Conservation (phyloP, 2,113 vertebrate species). For the Ahaetulla prasina region DNA sequence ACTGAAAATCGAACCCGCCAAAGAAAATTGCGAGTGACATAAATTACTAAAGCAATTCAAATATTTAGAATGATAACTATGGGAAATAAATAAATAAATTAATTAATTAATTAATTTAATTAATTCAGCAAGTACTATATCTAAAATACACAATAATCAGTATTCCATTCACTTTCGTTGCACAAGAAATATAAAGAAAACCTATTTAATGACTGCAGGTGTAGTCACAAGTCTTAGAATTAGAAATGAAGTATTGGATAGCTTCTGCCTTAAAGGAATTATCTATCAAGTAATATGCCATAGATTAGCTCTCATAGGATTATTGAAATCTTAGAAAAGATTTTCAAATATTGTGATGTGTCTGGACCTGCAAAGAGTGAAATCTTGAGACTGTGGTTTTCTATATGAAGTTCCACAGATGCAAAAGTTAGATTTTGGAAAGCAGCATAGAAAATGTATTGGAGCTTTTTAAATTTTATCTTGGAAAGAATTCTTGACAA, state of each 20-base stretch:
- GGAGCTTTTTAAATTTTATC: background rate
- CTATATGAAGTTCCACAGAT: background rate
- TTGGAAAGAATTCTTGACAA: background rate
- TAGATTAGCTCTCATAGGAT: background rate
- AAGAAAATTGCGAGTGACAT: background rate
- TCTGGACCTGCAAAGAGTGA: background rate
- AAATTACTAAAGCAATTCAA: background rate
- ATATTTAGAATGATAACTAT: background rate
- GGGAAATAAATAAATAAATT: background rate
- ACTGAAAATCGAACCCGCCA: background rate
- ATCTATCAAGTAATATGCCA: background rate
- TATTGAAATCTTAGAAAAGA: background rate
- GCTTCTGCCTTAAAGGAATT: background rate
- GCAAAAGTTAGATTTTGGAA: background rate
- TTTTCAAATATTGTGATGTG: background rate
- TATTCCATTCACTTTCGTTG: background rate
- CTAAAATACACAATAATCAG: background rate
- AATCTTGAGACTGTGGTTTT: background rate
- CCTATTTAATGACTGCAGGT: background rate
- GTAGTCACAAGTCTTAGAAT: background rate
- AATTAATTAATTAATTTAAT: no score
- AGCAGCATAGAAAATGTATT: background rate
- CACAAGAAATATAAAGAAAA: background rate
- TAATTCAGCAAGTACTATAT: background rate
- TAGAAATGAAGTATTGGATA: background rate